Base-by-base conservation (phyloP, 2,888 invertebrate species). In the Lithophane semibrunnea region DNA sequence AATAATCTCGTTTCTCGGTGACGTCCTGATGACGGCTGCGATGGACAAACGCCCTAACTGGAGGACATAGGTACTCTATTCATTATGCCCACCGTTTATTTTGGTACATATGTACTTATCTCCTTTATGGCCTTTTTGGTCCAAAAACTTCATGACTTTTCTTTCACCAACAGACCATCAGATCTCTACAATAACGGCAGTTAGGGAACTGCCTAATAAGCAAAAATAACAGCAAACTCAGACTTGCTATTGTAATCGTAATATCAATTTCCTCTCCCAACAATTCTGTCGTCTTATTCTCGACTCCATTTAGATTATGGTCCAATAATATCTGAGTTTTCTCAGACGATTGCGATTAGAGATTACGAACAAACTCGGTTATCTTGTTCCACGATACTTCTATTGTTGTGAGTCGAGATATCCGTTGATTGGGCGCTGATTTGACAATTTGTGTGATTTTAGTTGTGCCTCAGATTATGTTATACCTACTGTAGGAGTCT, bases 301-400 rank as follows among this genome's bases (percentile, higher is more conserved):
- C 49, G 21, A 68, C 56, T 71, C 81, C 71, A 85, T 82, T 84
- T 68, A 72, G 85, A 82, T 82, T 61, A 79, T 29, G 52, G 60
- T 44, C 54, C 60, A 64, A 73, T 68, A 60, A 44, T 56, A 82
- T 84, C 70, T 60, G 21, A 12, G 21, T 80, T 68, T 71, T 37
- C 70, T 60, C 66, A 60, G 85, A 56, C 60, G 42, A 84, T 63
- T 70, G 29, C 16, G 52, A 13, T n/a, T 64, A 47, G 47, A 63
- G 52, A 73, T 73, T 73, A 61, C 21, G 44, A 73, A 56, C 60
- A 54, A 84, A 79, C 24, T 63, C 37, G 47, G 65, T 84, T 70
- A 73, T 72, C 47, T 56, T 73, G 47, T 80, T 54, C 56, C 52
- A 24, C 56, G 56, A 58, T 73, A 37, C n/a, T 73, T 4, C 10